Evolutionary conservation across 2,113 vertebrate genomes (phyloP), one percentile per base, ranked within the genome.

Genomic region (Bungarus multicinctus): DNA sequence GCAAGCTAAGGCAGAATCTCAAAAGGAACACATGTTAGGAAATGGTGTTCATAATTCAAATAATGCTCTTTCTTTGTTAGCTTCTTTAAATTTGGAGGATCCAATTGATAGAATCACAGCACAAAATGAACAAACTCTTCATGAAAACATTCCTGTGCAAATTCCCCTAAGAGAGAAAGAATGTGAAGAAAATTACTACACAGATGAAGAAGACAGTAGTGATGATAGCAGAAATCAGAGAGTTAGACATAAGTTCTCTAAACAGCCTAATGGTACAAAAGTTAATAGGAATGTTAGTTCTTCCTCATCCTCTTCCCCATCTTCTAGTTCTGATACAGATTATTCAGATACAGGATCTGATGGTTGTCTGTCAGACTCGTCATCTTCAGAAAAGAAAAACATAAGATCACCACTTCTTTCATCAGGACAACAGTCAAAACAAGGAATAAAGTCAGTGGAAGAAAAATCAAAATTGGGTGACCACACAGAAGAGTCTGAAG

Each of bases 131-230:
- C 96, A 95, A 95, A 95, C 92, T 23, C 91, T 95, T 50, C 95
- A 95, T 47, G 95, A 96, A 45, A 95, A 95, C 30, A 89, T 96
- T 90, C 95, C 95, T 92, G 88, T 92, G 85, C 95, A 97, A 93
- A 96, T 98, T 91, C 97, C 98, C 53, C 95, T 95, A 92, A 97
- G 97, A 92, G 95, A 96, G 89, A 97, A 94, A 91, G 97, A 97
- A 55, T 94, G 96, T 88, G 96, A 98, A 89, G 97, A 98, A 86
- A 95, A 98, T 93, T 98, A 98, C 85, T 98, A 95, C 50, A 97
- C 97, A 34, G 98, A 98, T 94, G 97, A 97, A 93, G 98, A 98
- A 94, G 98, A 98, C 87, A 98, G 97, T 85, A 98, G 98, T 43
- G 98, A 98, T 16, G 98, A 98, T 81, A 96, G 95, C 10, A 97